Conservation (phyloP, 1,140 invertebrate genomes). For the Calosoma granatense region DNA sequence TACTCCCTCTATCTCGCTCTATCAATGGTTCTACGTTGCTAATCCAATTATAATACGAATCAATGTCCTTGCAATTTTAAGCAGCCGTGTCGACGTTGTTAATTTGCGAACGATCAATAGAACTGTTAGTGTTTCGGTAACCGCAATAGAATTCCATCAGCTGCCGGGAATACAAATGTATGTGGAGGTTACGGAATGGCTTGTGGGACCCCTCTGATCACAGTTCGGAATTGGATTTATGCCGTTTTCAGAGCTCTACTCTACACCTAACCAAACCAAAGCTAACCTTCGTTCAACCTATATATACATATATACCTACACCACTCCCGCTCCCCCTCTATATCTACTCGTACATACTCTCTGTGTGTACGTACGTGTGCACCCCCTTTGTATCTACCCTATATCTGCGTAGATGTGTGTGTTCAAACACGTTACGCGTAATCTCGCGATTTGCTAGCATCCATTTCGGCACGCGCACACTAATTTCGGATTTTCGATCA, state of each 20-base stretch:
- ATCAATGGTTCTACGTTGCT: too few relatives aligned
- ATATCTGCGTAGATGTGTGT: too few relatives aligned
- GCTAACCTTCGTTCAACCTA: too few relatives aligned
- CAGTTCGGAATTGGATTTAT: conserved; percentile 2
- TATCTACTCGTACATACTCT: too few relatives aligned
- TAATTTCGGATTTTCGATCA: conserved; percentile 1
- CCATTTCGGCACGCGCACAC: neutral
- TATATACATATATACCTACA: too few relatives aligned
- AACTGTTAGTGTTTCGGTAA: conserved; percentile 7
- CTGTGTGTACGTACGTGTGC: too few relatives aligned
- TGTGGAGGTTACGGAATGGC: neutral
- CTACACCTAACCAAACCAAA: too few relatives aligned
- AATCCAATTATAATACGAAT: conserved; percentile 2
- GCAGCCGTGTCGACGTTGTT: neutral
- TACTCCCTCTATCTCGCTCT: too few relatives aligned
- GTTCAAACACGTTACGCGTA: too few relatives aligned
- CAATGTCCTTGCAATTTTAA: neutral
- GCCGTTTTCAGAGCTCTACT: neutral
- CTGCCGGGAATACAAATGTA: neutral
- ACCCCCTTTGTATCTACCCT: too few relatives aligned
- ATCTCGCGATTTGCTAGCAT: neutral
- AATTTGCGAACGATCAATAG: conserved; percentile 4
- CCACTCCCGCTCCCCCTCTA: too few relatives aligned
- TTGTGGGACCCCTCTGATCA: neutral
- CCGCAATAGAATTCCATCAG: conserved; percentile 7